phyloP scores from a whole-genome alignment of 2,888 invertebrate genomes.

The Machimus atricapillus region DNA sequence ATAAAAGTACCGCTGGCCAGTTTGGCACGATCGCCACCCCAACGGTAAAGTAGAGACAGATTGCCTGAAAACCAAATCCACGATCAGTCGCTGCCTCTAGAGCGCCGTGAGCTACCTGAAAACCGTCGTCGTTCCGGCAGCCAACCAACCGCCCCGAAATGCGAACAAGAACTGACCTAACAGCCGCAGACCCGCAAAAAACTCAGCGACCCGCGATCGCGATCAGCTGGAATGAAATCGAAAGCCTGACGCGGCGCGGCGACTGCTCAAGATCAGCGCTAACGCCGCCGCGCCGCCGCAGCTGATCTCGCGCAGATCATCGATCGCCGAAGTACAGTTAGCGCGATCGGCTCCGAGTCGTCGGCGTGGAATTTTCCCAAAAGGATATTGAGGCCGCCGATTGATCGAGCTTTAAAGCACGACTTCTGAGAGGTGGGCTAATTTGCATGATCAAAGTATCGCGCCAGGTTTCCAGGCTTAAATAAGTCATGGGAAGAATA shows the following conservation, averaged over 20 bases:
- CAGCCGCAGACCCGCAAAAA: slow-evolving; percentile 6
- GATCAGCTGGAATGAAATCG: slow-evolving; percentile 35
- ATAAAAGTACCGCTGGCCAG: not conserved
- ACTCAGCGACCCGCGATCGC: slow-evolving; percentile 2
- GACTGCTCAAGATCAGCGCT: not conserved
- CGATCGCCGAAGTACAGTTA: not conserved
- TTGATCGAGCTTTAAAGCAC: not conserved
- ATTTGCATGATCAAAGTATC: not conserved
- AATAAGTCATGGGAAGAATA: not conserved
- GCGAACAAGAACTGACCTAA: slow-evolving; percentile 32
- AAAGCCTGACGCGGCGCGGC: not conserved
- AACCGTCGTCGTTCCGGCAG: slow-evolving; percentile 5
- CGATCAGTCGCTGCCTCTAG: not conserved
- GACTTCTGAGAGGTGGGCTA: not conserved
- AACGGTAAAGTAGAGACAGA: not conserved
- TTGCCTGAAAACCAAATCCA: not conserved
- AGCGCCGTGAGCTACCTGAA: not conserved
- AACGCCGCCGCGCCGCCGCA: not conserved
- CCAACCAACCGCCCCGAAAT: slow-evolving; percentile 15
- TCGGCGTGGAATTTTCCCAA: not conserved
- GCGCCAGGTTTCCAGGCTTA: not conserved
- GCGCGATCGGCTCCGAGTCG: not conserved
- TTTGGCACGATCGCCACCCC: not conserved
- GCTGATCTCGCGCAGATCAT: not conserved
- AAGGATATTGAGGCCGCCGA: not conserved